Evolutionary conservation across 1,140 invertebrate genomes (phyloP).

Genomic region (Colletes latitarsis): DNA sequence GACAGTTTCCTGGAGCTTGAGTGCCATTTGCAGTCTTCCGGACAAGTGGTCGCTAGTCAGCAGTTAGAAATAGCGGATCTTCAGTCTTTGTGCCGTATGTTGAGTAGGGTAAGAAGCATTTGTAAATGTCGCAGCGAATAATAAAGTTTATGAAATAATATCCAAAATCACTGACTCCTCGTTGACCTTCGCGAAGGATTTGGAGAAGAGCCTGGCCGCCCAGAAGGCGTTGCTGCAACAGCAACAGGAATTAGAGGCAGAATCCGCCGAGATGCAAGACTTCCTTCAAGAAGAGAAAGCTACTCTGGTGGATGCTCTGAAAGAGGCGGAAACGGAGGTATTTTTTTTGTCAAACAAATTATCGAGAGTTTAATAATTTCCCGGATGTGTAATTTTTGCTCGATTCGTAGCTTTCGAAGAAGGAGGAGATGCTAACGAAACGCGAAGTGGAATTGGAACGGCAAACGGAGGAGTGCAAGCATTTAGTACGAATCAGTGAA

Average conservation of each 20-base stretch:
- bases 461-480: constrained; percentile 89
- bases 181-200: constrained; percentile 80
- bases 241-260: constrained; percentile 86
- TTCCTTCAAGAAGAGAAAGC: constrained; percentile 90
- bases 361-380: background rate
- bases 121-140: too few relatives aligned
- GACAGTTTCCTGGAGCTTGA: constrained; percentile 89
- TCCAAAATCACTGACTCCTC: constrained; percentile 1
- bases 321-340: constrained; percentile 88
- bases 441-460: constrained; percentile 83
- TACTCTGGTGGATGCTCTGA: constrained; percentile 86
- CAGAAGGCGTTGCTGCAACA: constrained; percentile 86
- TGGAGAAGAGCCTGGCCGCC: constrained; percentile 85
- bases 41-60: constrained; percentile 87
- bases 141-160: constrained; percentile 7
- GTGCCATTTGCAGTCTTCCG: constrained; percentile 87
- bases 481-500: constrained; percentile 89
- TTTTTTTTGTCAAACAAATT: constrained; percentile 1
- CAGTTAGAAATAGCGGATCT: constrained; percentile 89
- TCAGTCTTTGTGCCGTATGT: constrained; percentile 84
- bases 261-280: constrained; percentile 88
- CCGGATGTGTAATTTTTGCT: background rate
- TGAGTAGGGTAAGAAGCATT: constrained; percentile 82
- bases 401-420: constrained; percentile 69
- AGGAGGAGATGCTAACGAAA: constrained; percentile 80